Evolutionary conservation across 2,888 invertebrate species (phyloP).

Genomic region (Diachrysia chrysitis): DNA sequence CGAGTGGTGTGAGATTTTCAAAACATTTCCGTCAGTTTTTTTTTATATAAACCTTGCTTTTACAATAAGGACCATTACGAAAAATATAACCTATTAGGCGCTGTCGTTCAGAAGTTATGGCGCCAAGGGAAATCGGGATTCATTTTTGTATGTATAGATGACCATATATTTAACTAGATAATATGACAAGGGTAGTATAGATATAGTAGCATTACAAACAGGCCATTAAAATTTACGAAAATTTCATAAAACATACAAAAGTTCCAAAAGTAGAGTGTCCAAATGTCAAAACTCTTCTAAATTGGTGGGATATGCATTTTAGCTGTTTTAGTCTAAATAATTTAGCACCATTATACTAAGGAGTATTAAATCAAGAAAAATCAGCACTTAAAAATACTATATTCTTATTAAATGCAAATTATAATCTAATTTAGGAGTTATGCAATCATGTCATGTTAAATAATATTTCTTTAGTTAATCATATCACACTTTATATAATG

Average conservation of each 20-base stretch:
- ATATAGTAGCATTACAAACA: conserved; percentile 25
- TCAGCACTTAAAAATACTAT: conserved; percentile 42
- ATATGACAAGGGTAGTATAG: conserved; percentile 10
- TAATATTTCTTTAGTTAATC: conserved; percentile 39
- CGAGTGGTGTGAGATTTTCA: too few species aligned
- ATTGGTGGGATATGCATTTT: conserved; percentile 52
- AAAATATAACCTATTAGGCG: too few species aligned
- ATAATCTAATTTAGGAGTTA: conserved; percentile 50
- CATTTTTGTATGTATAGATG: too few species aligned
- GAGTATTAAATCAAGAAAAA: conserved; percentile 55
- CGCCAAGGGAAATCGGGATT: too few species aligned
- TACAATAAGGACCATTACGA: too few species aligned
- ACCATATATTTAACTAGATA: too few species aligned
- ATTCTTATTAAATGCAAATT: conserved; percentile 65
- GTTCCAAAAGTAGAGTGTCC: not conserved
- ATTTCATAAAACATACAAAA: not conserved
- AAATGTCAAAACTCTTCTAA: conserved; percentile 38
- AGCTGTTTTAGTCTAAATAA: conserved; percentile 31
- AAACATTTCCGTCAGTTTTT: too few species aligned
- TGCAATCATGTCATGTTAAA: conserved; percentile 58
- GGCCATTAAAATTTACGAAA: conserved; percentile 42
- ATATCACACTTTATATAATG: conserved; percentile 37
- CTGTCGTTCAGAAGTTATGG: too few species aligned
- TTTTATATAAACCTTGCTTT: too few species aligned
- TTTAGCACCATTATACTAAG: conserved; percentile 65